Percentiles rank a stretch among this genome's conserved stretches.
Evolutionary conservation across 64 coral and sea anemone genomes (phyloP).

Genomic region (Stichodactyla mertensii): DNA sequence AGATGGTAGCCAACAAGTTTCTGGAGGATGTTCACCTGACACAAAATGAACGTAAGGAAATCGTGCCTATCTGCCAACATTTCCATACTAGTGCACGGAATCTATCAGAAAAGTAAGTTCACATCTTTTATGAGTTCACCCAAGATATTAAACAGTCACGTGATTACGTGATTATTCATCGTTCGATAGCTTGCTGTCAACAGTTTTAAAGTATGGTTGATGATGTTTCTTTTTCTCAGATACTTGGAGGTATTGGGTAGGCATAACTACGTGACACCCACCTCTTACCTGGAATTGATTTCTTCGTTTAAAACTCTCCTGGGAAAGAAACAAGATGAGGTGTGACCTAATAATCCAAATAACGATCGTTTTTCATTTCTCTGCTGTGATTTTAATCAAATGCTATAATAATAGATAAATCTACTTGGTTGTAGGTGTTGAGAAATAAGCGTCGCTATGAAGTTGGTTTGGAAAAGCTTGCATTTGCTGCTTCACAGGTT

Average conservation of each 20-base stretch:
- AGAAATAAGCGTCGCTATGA: constrained; percentile 93
- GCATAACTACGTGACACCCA: constrained; percentile 98
- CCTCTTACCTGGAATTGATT: constrained; percentile 93
- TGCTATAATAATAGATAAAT: neutral
- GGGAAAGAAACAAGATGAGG: constrained; percentile 93
- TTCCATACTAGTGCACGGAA: constrained; percentile 93
- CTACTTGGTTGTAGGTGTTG: constrained; percentile 54
- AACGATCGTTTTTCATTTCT: neutral
- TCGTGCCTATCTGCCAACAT: constrained; percentile 79
- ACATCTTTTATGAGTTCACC: neutral
- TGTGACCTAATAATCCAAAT: constrained; percentile 2
- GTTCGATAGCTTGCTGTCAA: neutral
- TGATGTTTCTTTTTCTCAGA: constrained; percentile 18
- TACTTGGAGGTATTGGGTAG: constrained; percentile 94
- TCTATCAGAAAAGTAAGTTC: constrained; percentile 88
- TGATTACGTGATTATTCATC: no score
- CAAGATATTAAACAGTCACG: no score
- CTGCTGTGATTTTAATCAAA: no score
- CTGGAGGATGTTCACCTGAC: constrained; percentile 85
- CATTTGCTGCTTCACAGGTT: constrained; percentile 97
- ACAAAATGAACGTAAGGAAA: constrained; percentile 89
- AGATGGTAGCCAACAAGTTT: constrained; percentile 98
- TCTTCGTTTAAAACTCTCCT: constrained; percentile 89
- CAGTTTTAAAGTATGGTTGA: neutral
- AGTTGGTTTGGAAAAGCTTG: constrained; percentile 94